Evolutionary conservation across 2,113 vertebrate genomes (phyloP), one percentile per base, ranked within the genome.

Genomic region (Odocoileus virginianus): DNA sequence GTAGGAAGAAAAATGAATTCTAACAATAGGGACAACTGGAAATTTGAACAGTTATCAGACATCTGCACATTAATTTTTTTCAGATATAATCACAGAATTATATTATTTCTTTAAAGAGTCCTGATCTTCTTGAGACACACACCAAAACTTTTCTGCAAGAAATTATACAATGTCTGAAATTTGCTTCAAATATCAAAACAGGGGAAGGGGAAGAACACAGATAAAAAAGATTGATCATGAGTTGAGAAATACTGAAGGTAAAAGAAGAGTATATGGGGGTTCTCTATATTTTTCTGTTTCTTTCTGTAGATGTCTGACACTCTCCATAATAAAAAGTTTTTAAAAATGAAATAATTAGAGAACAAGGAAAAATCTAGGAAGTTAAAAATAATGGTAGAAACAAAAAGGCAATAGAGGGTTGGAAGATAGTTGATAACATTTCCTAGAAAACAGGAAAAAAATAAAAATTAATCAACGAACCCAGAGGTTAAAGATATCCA

Each of bases 221-320:
- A 91, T 28, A 61, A 87, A 61, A 91, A 50, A 89, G 82, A 81
- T 0, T 43, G 43, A 60, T 12, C 19, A 52, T 78, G 36, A 64
- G 23, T 33, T 86, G 15, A 89, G 47, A 92, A 92, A 92, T 86
- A 67, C 2, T 54, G 45, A 93, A 74, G 30, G 60, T 76, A 67
- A 83, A 33, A 89, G 43, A 45, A 85, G 28, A 50, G 50, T 60
- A 89, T n/a, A 67, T 60, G 15, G 14, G 23, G 10, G 6, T 40
- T 95, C 50, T 94, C 33, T 92, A 47, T 76, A 91, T 67, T 85
- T 40, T 87, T 92, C n/a, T 81, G 33, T 81, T 94, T 96, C 64
- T 74, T 90, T 89, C 83, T 57, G 10, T 88, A 84, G 94, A 84
- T 86, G 79, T 93, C 85, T 85, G 52, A 79, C 17, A 90, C 57